Base-by-base conservation (phyloP, 2,113 vertebrate species). In the Erythrocebus patas region DNA sequence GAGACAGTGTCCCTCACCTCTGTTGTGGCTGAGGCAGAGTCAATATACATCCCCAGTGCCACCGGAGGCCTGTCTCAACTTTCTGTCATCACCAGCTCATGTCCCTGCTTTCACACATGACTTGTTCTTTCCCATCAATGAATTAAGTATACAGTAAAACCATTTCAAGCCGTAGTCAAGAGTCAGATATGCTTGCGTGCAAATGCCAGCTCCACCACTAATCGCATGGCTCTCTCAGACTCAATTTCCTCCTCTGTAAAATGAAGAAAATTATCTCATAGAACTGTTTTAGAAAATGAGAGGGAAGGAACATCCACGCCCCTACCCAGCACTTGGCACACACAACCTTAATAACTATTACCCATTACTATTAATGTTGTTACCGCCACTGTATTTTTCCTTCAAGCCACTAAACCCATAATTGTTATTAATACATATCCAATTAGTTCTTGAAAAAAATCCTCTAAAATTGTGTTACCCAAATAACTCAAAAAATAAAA, bases 401-500 rank as follows among this genome's bases (percentile, higher is more conserved):
- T 89, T 57, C 59, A 73, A 66, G 16, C 18, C 43, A 61, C 25
- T 81, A 43, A 92, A 81, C 55, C 10, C 16, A 40, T 40, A 52
- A 66, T 9, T 85, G 6, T 82, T 84, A 66, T 43, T n/a, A 85
- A n/a, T 35, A 87, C 18, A 92, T 32, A 68, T 8, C 18, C 83
- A 91, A 52, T n/a, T 40, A 27, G 48, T 78, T 73, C 85, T 81
- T 80, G 2, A 59, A 64, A n/a, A 43, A 70, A 70, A 55, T 32
- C 7, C 61, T 16, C 81, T 92, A 91, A n/a, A 48, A 50, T 35
- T 75, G 22, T 76, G 30, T 38, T 93, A 85, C 30, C 59, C 43
- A 50, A 55, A 83, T 85, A 89, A 92, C 40, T 50, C 43, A 73
- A 35, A 91, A 94, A 91, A 48, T 55, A 61, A 90, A 84, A 93